Conservation (phyloP, 1,140 invertebrate species). For the Heliconius himera region DNA sequence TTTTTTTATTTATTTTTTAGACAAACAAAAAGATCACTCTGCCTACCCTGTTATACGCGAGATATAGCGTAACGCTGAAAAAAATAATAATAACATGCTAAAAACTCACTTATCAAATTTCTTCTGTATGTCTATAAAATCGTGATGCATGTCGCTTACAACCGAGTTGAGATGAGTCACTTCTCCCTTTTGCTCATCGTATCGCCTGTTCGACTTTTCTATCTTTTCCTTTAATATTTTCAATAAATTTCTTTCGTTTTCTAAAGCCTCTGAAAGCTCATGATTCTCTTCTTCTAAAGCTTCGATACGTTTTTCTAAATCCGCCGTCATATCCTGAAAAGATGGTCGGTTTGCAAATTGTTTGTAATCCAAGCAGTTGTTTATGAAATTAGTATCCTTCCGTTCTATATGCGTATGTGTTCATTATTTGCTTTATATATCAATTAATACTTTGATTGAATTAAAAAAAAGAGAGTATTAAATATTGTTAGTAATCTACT, state of each 20-base stretch:
- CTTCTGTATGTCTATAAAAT: constrained; percentile 65
- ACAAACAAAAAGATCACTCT: too few species aligned
- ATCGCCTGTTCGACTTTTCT: constrained; percentile 55
- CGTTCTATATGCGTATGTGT: neutral
- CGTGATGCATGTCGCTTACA: constrained; percentile 71
- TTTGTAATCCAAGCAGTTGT: neutral
- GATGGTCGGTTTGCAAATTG: neutral
- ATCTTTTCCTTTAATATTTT: constrained; percentile 61
- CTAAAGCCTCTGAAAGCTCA: constrained; percentile 68
- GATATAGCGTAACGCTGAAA: neutral
- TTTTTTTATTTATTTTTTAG: too few species aligned
- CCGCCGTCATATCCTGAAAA: constrained; percentile 62
- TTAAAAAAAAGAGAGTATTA: neutral
- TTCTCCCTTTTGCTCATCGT: constrained; percentile 62
- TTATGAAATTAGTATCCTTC: neutral
- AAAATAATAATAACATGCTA: neutral
- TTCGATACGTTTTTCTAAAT: constrained; percentile 60
- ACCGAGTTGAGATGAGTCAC: constrained; percentile 62
- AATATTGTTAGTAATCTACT: neutral
- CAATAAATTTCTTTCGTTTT: constrained; percentile 66
- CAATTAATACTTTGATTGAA: neutral
- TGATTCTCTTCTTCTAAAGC: constrained; percentile 74
- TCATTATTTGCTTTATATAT: neutral
- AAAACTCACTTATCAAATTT: constrained; percentile 71
- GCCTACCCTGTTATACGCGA: too few species aligned